Base-by-base conservation (phyloP, 2,888 invertebrate genomes). In the Matsumyia berberina region DNA sequence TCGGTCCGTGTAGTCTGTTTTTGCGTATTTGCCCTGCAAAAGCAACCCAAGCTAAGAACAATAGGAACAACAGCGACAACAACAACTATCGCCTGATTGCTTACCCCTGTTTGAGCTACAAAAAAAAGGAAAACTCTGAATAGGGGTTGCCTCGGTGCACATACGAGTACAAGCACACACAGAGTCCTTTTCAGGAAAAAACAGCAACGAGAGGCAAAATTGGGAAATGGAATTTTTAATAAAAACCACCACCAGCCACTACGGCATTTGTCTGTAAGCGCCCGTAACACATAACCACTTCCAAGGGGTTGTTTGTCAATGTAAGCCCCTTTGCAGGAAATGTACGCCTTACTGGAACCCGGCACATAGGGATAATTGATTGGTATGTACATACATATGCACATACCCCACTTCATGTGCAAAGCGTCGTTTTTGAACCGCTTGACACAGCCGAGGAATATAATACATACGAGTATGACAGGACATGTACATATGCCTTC, bases 221-320 rank as follows among this genome's bases (percentile, higher is more conserved):
- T 85, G 44, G 85, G 70, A 85, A 70, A 76, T 79, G 74, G 70
- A 76, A 76, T 85, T 85, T 85, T 85, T 85, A 80, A 85, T 85
- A 85, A 66, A 70, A 83, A 70, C 79, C 57, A 79, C 83, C 83
- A 83, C 79, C 73, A 79, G 66, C 53, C 42, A 39, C 42, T 12
- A 2, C 58, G 11, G 73, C 37, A 60, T 66, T 66, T 64, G 37
- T 35, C 31, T 37, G 57, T 29, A 39, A 29, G 37, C 67, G 66
- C 33, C 49, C 49, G 33, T 39, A 8, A 29, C 60, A 81, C 39
- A 81, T 74, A 69, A 49, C 19, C 37, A n/a, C 46, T 55, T 15
- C 31, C 42, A 60, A 24, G 58, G 77, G 85, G 85, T 80, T 85
- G 80, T 66, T 85, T 85, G 57, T 57, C 55, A 70, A 64, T n/a